Evolutionary conservation across 2,888 invertebrate species (phyloP), one percentile per base, ranked within the genome.

Genomic region (Lymantria dispar): DNA sequence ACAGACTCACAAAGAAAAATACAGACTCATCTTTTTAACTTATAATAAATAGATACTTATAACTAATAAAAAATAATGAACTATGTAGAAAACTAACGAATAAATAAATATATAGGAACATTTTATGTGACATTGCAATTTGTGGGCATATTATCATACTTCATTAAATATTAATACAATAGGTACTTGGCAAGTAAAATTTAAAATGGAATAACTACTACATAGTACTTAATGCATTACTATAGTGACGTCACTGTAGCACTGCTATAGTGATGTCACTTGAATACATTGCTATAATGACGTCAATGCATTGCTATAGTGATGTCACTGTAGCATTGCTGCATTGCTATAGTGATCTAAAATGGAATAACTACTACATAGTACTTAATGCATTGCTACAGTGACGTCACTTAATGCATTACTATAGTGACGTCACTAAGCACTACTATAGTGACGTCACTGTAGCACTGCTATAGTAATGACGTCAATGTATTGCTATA

Each of bases 41-140:
- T 73, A 72, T 76, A 81, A 84, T 87, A 85, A 85, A 84, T 87
- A 87, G 64, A 83, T 78, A 79, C 71, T 74, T 83, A 79, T 59
- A 70, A 58, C 71, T 74, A 77, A 57, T 63, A 67, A 72, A 63
- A 58, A 53, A 59, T 72, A 75, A 72, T 71, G 59, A 70, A 72
- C 53, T 60, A 71, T 73, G 67, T 64, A 72, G 69, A 72, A 64
- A 69, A 66, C 60, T 72, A 74, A 70, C 68, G 61, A 74, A 80
- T 74, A 77, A 74, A 74, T 72, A 77, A 75, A 74, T 73, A 80
- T 71, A 59, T 83, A 87, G 83, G 85, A 86, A 88, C 85, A 83
- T 83, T 83, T 58, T n/a, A 71, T 72, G 74, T 80, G 76, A 81
- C 79, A 74, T 62, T 68, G 64, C 70, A 76, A 48, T 46, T 48